Evolutionary conservation across 2,888 invertebrate genomes (phyloP), one percentile per base, ranked within the genome.

Genomic region (Agriotes lineatus): DNA sequence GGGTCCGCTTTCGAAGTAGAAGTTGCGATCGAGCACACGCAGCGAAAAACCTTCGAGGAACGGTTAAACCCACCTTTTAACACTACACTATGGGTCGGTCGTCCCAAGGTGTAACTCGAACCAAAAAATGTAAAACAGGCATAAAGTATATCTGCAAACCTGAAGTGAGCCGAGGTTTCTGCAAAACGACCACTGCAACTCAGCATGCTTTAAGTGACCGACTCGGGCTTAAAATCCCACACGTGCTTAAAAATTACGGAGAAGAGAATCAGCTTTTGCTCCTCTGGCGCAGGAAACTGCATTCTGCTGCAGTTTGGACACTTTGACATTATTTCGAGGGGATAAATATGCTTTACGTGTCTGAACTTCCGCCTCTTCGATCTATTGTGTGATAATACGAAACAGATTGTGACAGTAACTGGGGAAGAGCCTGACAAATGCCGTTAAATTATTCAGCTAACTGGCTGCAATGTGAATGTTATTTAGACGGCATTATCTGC

Each of bases 51-150:
- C 48, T 48, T 48, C 22, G 22, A n/a, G 22, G 48, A 48, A 48
- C 42, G 2, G 42, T 42, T 42, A 42, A 42, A 42, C 20, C 12
- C 22, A 48, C 60, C 60, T 48, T 48, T 48, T 48, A 48, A 19
- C 48, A 69, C 59, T 72, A 67, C 57, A 56, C 64, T 62, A 61
- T 60, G 59, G 62, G 66, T 56, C n/a, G n/a, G n/a, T 56, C 65
- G 37, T 48, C 59, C 66, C 69, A 64, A 63, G 71, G 61, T 45
- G 67, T 66, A 58, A 65, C 65, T 54, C 59, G 72, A 65, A 52
- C 63, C 42, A 69, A 70, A 72, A 70, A 67, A 70, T 68, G 63
- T 63, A 66, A 70, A 72, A 70, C 65, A 52, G 61, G 63, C 67
- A 71, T 66, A 72, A 70, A 70, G 69, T 61, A 67, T 52, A 58